Percentiles rank a stretch among this genome's conserved stretches.
phyloP scores from a whole-genome alignment of 2,888 invertebrate species.

The Microdon myrmicae region DNA sequence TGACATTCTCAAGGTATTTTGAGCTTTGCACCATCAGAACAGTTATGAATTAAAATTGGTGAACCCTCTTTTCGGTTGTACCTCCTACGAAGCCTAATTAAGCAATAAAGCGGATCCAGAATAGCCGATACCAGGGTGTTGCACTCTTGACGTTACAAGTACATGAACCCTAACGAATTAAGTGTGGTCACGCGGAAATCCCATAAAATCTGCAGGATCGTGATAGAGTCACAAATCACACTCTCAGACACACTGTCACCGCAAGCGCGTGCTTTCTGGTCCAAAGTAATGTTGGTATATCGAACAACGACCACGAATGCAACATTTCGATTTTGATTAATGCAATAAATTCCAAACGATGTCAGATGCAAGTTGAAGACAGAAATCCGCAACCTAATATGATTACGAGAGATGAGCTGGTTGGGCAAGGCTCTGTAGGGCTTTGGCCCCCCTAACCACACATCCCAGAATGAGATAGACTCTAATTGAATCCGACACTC shows the following conservation, averaged over 20 bases:
- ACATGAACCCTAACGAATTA: no score
- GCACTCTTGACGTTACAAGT: no score
- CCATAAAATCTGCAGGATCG: slow-evolving; percentile 11
- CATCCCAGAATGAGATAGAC: slow-evolving; percentile 31
- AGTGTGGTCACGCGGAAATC: slow-evolving; percentile 5
- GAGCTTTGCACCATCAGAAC: no score
- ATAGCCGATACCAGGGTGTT: no score
- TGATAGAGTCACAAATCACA: slow-evolving; percentile 41
- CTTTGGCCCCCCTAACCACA: background rate
- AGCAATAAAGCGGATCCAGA: no score
- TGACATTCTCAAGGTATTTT: no score
- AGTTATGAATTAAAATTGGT: no score
- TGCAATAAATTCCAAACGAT: slow-evolving; percentile 35
- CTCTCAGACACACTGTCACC: background rate
- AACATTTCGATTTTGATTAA: slow-evolving; percentile 20
- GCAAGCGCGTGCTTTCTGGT: background rate
- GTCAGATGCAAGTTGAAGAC: slow-evolving; percentile 23
- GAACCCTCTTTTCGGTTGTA: no score
- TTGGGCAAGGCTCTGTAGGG: background rate
- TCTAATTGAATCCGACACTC: slow-evolving; percentile 51
- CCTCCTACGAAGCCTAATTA: no score
- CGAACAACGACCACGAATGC: background rate
- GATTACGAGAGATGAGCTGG: slow-evolving; percentile 8
- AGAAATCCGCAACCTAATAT: slow-evolving; percentile 21
- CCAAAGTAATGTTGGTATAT: background rate